phyloP scores from a whole-genome alignment of 2,113 vertebrate species.

The Haemorhous mexicanus region DNA sequence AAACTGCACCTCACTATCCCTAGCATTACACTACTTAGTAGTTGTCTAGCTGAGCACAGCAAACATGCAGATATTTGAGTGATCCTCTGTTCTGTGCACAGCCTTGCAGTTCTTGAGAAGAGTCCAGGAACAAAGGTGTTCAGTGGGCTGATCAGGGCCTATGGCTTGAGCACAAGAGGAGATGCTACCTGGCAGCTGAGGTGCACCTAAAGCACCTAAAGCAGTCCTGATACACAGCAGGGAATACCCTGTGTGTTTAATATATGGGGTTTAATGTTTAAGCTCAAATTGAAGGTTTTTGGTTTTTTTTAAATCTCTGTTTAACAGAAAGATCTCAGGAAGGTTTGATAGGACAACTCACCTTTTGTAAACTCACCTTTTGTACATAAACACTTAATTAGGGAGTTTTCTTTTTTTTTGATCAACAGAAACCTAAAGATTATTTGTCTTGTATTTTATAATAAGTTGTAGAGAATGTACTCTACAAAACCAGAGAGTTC shows the following conservation, averaged over 20 bases:
- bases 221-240: background rate
- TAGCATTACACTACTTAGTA: background rate
- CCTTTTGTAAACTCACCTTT: background rate
- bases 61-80: background rate
- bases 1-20: background rate
- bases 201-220: background rate
- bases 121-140: background rate
- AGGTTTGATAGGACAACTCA: background rate
- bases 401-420: background rate
- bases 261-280: background rate
- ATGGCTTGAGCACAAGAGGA: background rate
- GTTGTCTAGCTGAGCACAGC: background rate
- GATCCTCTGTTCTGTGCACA: background rate
- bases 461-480: background rate
- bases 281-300: background rate
- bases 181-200: background rate
- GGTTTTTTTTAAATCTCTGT: background rate
- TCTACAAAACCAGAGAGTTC: background rate
- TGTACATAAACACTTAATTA: background rate
- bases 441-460: background rate
- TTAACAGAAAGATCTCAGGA: background rate
- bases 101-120: background rate
- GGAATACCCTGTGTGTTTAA: background rate
- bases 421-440: background rate
- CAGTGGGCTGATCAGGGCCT: background rate